Evolutionary conservation across 2,113 vertebrate species (phyloP), one percentile per base, ranked within the genome.

Genomic region (Triplophysa dalaica): DNA sequence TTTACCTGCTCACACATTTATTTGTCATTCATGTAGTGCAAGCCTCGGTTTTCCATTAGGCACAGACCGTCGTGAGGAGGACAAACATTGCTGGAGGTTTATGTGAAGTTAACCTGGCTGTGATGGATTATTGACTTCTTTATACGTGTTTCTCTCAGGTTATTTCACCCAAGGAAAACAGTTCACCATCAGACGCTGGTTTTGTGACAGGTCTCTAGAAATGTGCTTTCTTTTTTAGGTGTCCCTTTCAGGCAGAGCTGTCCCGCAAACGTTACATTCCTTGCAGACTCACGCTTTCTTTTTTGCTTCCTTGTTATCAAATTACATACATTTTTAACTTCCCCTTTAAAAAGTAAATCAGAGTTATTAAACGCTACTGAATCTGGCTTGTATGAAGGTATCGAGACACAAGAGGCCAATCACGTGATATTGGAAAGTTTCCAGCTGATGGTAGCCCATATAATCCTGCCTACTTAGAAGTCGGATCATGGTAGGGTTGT

Each of bases 91-190:
- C 70, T 73, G 73, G 66, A 65, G 41, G 58, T 70, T 78, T 43
- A 45, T 48, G 22, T 76, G 43, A 50, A 67, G 75, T 77, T 63
- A 72, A 78, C 61, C 65, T 82, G 62, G 16, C 74, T 19, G 48
- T 82, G 83, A 86, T 87, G 83, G 78, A 58, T 81, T 84, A 86
- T 83, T 86, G 84, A 87, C 84, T 87, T 79, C 24, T 77, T 29
- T 68, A 56, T 54, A 82, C 69, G 60, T 70, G 60, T 70, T 84
- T 81, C 58, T 80, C 77, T 65, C 45, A 54, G 82, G 77, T 83
- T 69, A 77, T 84, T 83, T 82, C 70, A 52, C 56, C 72, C 45
- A 73, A 62, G 75, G 50, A 76, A 70, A 85, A 76, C 58, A 11
- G 66, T 63, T 85, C 76, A 52, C 68, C 60, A 50, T 43, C 33